Base-by-base conservation (phyloP, 2,888 invertebrate genomes). In the Pheosia gnoma region DNA sequence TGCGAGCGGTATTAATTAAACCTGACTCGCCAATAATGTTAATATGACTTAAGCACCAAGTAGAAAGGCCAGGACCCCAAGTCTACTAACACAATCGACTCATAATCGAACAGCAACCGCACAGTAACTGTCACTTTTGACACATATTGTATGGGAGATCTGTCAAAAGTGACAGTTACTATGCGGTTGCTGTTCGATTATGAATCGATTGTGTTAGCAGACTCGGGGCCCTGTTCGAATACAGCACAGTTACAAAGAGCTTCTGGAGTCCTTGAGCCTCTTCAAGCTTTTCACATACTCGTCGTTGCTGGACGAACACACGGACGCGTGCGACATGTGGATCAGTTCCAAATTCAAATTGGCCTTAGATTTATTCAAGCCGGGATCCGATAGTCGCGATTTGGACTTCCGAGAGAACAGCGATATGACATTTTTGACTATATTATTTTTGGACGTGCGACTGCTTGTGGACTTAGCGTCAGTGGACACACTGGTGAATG, bases 401-500 rank as follows among this genome's bases (percentile, higher is more conserved):
- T 83, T 91, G 0, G 81, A 80, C 59, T 78, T 87, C 55, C 72
- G 83, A 0, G 79, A 76, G 0, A 92, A 61, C 5, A 85, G 68
- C 0, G 88, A 83, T 0, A 89, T 47, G 0, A 90, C 81, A 65
- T 85, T 82, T 59, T 84, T 87, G 0, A 88, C 63, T 3, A 87
- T 68, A 63, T 89, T 86, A 53, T 86, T 89, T 60, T 91, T 92
- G 0, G 91, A 91, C 0, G 91, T 90, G 60, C 84, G 87, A 61
- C 84, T 85, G 0, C 90, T 85, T 7, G 80, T 70, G 0, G 83
- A 77, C 38, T 80, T 81, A 0, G 72, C 74, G 0, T 71, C 74
- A 10, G 76, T 77, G 0, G 88, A 85, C 0, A 74, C 70, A 10
- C 74, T 76, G 5, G 64, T 59, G 0, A 85, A 83, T 0, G 89